A percentile compares a stretch with the other conserved stretches of the same genome.
phyloP scores from a whole-genome alignment of 2,888 invertebrate genomes.

The Carcina quercana region DNA sequence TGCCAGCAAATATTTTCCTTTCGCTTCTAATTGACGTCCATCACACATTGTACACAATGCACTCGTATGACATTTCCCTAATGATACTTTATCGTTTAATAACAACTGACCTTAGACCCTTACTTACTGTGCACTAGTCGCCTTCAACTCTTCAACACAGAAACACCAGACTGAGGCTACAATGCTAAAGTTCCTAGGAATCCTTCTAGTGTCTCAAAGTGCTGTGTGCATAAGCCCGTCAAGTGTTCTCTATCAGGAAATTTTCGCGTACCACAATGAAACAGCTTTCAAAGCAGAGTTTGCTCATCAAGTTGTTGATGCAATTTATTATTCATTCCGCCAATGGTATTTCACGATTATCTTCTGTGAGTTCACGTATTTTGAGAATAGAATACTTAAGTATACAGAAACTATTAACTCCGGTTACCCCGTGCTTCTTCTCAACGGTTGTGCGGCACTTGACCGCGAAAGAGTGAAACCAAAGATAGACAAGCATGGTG shows the following conservation, averaged over 20 bases:
- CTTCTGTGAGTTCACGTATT: slow-evolving; percentile 62
- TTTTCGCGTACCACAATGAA: slow-evolving; percentile 41
- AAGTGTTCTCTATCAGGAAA: slow-evolving; percentile 35
- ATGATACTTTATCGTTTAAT: slow-evolving; percentile 40
- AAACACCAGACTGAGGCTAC: too few species aligned
- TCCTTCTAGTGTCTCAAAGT: slow-evolving; percentile 24
- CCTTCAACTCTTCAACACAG: slow-evolving; percentile 17
- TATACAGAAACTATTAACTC: slow-evolving; percentile 50
- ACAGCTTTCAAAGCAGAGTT: slow-evolving; percentile 40
- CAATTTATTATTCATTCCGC: slow-evolving; percentile 52
- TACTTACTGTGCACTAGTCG: slow-evolving; percentile 33
- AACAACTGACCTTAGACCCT: slow-evolving; percentile 32
- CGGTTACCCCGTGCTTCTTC: slow-evolving; percentile 54
- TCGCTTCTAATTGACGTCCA: slow-evolving; percentile 57
- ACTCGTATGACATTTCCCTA: slow-evolving; percentile 39
- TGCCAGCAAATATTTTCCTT: slow-evolving; percentile 53
- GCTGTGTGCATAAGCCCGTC: slow-evolving; percentile 21
- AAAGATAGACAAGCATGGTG: slow-evolving; percentile 52
- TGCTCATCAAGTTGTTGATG: slow-evolving; percentile 48
- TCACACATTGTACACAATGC: slow-evolving; percentile 43
- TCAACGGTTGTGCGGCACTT: slow-evolving; percentile 48
- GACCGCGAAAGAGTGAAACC: slow-evolving; percentile 47
- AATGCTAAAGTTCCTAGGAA: slow-evolving; percentile 30
- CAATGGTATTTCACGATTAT: slow-evolving; percentile 64
- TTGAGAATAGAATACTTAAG: slow-evolving; percentile 59